Evolutionary conservation across 2,888 invertebrate genomes (phyloP), one percentile per base, ranked within the genome.

Genomic region (Polymixis flavicincta): DNA sequence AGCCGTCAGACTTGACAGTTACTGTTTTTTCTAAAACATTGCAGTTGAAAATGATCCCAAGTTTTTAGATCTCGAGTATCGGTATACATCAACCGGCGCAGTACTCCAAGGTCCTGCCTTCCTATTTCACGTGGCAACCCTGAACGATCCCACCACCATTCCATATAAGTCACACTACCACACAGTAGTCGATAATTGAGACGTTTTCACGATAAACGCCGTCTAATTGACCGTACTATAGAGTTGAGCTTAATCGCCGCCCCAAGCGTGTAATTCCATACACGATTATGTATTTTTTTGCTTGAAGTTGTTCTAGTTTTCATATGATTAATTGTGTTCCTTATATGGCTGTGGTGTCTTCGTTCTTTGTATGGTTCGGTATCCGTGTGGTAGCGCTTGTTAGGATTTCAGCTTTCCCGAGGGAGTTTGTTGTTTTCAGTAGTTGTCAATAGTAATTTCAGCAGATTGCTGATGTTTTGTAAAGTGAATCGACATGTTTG

Each of bases 151-250:
- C 74, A 83, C 69, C 77, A 85, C 54, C 45, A 64, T 54, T 17
- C 85, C 82, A 64, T 80, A 82, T 57, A 84, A 76, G 82, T 72
- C 70, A 63, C 60, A 70, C 48, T 68, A 76, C 68, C 74, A 80
- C 74, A 84, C 85, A 86, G 82, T 82, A 84, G 69, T 78, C 78
- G 79, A 87, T 93, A 92, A 93, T 93, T 93, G 93, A 94, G 93
- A 93, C 90, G 91, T 91, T 90, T 91, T 90, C 89, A 85, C 90
- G 88, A 89, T 92, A 91, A 92, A 90, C 85, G 88, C 88, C 87
- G 86, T 89, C 90, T 92, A 92, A 93, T 93, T 89, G 89, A 89
- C 80, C 88, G 88, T 85, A 83, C 89, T 86, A 84, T 89, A 90
- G 87, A 85, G 86, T 91, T 87, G 88, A 84, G 80, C 77, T 85